Evolutionary conservation across 2,797 vertebrate species (phyloP), one percentile per base, ranked within the genome.

Genomic region (Clamator glandarius): DNA sequence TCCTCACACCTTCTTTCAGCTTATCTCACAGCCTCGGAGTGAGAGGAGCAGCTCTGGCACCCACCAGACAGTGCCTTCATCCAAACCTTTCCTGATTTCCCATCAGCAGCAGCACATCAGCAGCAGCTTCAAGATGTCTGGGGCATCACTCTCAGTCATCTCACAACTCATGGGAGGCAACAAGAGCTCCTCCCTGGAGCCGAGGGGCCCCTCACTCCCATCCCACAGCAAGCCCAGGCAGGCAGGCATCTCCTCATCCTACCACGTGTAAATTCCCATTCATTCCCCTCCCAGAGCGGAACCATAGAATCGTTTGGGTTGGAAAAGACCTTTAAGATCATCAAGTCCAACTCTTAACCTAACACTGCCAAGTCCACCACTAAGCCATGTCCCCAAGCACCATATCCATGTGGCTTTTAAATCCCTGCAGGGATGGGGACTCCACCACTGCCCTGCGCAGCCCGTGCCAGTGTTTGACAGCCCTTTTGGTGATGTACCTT

Each of bases 141-240:
- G 63, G 35, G 10, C 28, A 78, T 15, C 70, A 5, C 50, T 59
- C 51, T 69, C 15, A 18, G 31, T 5, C 16, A 24, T 10, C 29
- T 23, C 7, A 2, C 1, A 1, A 44, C 1, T 1, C 44, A 2
- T 0, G 9, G 33, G 48, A 55, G 8, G 7, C 2, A 31, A 61
- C 1, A 0, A 59, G 11, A 18, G 26, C 48, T 42, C 58, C 12
- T 66, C 33, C 28, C 50, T n/a, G 18, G 23, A 82, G 66, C 25
- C 50, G 18, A 41, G 52, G 10, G 6, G 26, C 20, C 21, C 36
- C 24, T 20, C 11, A 13, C 35, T 63, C 58, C 26, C 26, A 42
- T 2, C 14, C 24, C 2, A 0, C 50, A 76, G 59, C 64, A 73
- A 54, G 35, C 15, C 64, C 8, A 6, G 35, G 14, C 29, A 31